These are phyloP conservation scores for Leptopterna dolabrata DNA, from an alignment of 2,888 invertebrate genomes.

Conservation along the genomic window DNA sequence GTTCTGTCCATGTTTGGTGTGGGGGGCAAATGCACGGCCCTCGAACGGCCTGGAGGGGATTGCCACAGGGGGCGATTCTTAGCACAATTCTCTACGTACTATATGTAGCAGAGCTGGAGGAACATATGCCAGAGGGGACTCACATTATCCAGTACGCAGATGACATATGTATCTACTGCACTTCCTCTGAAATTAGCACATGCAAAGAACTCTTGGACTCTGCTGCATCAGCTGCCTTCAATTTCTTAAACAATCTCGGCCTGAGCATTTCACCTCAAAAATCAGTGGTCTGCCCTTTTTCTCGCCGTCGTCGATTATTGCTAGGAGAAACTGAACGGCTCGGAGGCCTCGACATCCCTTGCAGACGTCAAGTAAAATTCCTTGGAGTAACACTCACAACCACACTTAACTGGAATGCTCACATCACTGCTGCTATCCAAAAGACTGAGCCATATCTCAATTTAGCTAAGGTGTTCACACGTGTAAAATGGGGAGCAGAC, in stretches of 20 bases:
- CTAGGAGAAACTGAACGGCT: not conserved
- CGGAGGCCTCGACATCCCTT: not conserved
- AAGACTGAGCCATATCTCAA: conserved; percentile 4
- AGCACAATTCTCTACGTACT: not conserved
- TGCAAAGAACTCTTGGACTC: not conserved
- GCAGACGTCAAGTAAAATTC: not conserved
- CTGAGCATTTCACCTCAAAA: not conserved
- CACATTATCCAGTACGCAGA: not conserved
- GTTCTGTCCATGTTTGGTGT: too few relatives aligned
- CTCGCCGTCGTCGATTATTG: not conserved
- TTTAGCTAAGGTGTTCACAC: not conserved
- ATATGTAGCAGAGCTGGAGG: conserved; percentile 12
- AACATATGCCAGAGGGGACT: not conserved
- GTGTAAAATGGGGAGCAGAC: not conserved
- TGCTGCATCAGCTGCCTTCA: not conserved
- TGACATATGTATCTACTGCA: not conserved
- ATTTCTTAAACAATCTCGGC: not conserved
- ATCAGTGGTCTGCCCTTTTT: not conserved
- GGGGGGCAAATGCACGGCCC: too few relatives aligned
- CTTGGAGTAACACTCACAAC: conserved; percentile 20
- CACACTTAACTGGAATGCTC: conserved; percentile 38
- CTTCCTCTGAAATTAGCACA: not conserved
- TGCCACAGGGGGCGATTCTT: not conserved
- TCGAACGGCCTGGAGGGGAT: too few relatives aligned
- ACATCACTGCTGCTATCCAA: not conserved